phyloP scores from a whole-genome alignment of 2,113 vertebrate genomes.

The Lepisosteus osseus region DNA sequence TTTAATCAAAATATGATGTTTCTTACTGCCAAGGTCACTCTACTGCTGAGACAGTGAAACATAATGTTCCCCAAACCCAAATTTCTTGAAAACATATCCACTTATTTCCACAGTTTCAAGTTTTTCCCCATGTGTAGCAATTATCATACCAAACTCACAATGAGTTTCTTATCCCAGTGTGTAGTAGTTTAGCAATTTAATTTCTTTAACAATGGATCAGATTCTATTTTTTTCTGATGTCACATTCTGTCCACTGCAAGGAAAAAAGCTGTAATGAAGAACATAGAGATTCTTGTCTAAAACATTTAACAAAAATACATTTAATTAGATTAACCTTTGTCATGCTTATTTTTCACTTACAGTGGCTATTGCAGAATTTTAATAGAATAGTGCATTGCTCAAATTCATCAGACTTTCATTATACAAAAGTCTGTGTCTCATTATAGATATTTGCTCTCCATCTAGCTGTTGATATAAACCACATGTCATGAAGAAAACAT shows the following conservation, averaged over 20 bases:
- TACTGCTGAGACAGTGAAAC: conserved; percentile 15
- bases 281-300: no score
- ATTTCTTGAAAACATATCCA: no score
- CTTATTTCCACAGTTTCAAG: no score
- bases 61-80: conserved; percentile 5
- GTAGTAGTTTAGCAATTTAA: no score
- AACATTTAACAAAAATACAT: no score
- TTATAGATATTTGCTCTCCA: background rate
- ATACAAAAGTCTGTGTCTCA: conserved; percentile 7
- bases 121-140: no score
- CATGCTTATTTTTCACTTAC: background rate
- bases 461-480: conserved; percentile 1
- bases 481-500: background rate
- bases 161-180: no score
- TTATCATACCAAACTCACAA: no score
- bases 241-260: no score
- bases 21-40: background rate
- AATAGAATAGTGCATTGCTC: background rate
- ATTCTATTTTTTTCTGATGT: no score
- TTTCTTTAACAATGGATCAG: no score
- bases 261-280: no score
- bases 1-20: conserved; percentile 35
- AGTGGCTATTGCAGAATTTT: background rate
- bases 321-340: background rate
- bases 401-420: background rate